Evolutionary conservation across 2,888 invertebrate species (phyloP), one percentile per base, ranked within the genome.

Genomic region (Agriotes lineatus): DNA sequence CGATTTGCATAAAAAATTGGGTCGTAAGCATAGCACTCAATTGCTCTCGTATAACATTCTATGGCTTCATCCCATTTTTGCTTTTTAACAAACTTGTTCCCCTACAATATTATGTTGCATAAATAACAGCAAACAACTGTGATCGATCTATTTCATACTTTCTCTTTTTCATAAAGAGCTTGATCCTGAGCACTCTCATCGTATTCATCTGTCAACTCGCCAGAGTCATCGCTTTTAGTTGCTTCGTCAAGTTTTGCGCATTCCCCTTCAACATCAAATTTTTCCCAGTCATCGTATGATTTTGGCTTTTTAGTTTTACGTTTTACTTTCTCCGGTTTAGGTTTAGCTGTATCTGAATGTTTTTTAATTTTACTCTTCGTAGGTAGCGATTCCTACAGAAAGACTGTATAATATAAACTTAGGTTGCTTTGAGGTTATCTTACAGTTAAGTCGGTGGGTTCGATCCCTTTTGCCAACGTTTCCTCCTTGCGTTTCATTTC

Each of bases 61-160:
- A 97, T 91, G 0, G 99, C 99, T 73, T 93, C 91, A 19, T 90
- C 89, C 89, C 94, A 99, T 78, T 95, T 90, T 75, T 92, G 88
- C 33, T 87, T 82, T 78, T 91, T 92, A 16, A 96, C 96, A 81
- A 89, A 90, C 74, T 85, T 86, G 83, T 98, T 98, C 16, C 98
- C 98, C 87, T 91, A 81, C 39, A 35, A 56, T 56, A 56, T 30
- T n/a, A n/a, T n/a, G n/a, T n/a, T n/a, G n/a, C n/a, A n/a, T n/a
- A n/a, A n/a, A n/a, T n/a, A n/a, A 18, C 14, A 14, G 14, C 16
- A 10, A 22, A 4, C 22, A 7, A 48, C n/a, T 22, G 19, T 12
- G 1, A 63, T 52, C 25, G 18, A 19, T 18, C n/a, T n/a, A n/a
- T n/a, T n/a, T n/a, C n/a, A n/a, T 22, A 91, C 92, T 84, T 89